Evolutionary conservation across 2,888 invertebrate species (phyloP), one percentile per base, ranked within the genome.

Genomic region (Deilephila porcellus): DNA sequence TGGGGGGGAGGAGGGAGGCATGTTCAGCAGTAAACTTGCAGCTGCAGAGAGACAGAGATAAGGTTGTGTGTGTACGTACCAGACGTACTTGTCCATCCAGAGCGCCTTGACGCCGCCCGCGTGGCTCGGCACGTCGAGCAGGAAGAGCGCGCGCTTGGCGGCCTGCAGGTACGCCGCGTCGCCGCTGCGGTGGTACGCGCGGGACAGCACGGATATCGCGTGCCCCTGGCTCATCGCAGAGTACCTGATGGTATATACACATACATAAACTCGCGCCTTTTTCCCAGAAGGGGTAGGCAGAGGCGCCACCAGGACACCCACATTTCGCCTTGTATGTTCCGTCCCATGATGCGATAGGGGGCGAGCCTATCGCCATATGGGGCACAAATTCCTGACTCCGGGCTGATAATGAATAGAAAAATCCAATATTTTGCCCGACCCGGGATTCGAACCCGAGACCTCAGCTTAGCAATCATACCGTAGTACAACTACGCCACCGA

Each of bases 211-310:
- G 0, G 99, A 99, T 81, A 99, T 97, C 34, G 97, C 98, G 91
- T 99, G 99, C 0, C 99, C 99, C 90, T 99, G 99, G 3, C 98
- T 99, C 99, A 99, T 99, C 0, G 99, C 98, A 0, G 99, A 99
- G 89, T 98, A 97, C 97, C 97, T 96, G 85, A 1, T 25, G 25
- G 25, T 25, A 25, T 1, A 25, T 1, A 25, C 1, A 25, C 25
- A 25, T 25, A 25, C 25, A 25, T 25, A 25, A 25, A 25, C 25
- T 25, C 25, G 25, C 25, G 25, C 1, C 25, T 25, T 25, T 25
- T 25, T 25, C 25, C 25, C 25, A 25, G 25, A 25, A 25, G 25
- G 25, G 25, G 25, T 25, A 25, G 25, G 25, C 25, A 25, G 25
- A 25, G 25, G 25, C 25, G 25, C 25, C 25, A 25, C 25, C 25